phyloP scores from a whole-genome alignment of 2,888 invertebrate genomes.

The Noctua janthina region DNA sequence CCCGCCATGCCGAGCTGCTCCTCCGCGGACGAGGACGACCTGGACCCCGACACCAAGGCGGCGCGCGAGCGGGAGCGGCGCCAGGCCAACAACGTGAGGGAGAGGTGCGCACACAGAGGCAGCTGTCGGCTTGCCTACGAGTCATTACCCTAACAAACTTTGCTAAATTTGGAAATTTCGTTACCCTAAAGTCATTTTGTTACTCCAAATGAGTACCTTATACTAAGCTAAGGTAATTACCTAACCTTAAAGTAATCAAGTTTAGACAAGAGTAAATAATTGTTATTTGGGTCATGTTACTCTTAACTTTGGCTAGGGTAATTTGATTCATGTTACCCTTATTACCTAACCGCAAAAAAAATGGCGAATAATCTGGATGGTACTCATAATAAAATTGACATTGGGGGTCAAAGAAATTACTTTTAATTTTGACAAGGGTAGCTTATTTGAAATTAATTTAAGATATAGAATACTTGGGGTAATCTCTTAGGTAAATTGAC shows the following conservation, averaged over 20 bases:
- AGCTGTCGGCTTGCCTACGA: slow-evolving; percentile 6
- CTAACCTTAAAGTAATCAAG: neutral
- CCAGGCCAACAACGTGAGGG: slow-evolving; percentile 99
- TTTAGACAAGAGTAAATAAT: neutral
- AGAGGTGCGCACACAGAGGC: slow-evolving; percentile 92
- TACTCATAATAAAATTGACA: neutral
- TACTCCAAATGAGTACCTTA: neutral
- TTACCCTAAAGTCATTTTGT: neutral
- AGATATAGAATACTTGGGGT: neutral
- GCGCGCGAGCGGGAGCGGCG: slow-evolving; percentile 98
- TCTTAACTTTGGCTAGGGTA: neutral
- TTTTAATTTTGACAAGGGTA: neutral
- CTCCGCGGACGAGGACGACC: slow-evolving; percentile 95
- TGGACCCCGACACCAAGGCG: slow-evolving; percentile 96
- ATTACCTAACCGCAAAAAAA: neutral
- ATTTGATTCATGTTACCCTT: neutral
- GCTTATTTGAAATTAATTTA: neutral
- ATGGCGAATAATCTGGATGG: neutral
- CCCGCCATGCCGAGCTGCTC: slow-evolving; percentile 91
- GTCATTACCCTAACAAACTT: neutral
- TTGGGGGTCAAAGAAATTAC: neutral
- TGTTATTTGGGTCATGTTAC: neutral
- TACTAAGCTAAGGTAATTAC: neutral
- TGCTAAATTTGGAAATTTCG: neutral
- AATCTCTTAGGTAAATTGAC: slow-evolving; percentile 18